These are phyloP conservation scores for Morpho helenor DNA, from an alignment of 2,888 invertebrate species.

Conservation along the genomic window DNA sequence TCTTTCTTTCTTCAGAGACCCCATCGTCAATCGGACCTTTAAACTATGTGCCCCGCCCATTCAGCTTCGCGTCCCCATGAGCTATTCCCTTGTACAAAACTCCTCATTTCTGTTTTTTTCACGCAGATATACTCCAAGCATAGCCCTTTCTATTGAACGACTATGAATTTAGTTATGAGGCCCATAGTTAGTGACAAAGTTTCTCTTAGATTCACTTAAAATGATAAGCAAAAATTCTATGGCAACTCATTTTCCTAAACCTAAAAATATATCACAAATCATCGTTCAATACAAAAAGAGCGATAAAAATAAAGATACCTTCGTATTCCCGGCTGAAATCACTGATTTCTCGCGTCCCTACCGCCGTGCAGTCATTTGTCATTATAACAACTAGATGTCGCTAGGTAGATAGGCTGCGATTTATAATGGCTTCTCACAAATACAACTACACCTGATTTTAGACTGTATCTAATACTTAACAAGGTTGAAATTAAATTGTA, in stretches of 20 bases:
- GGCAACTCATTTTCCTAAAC: background rate
- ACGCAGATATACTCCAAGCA: no score
- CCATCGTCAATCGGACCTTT: no score
- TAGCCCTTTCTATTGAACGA: no score
- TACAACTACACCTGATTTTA: background rate
- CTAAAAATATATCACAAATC: constrained; percentile 16
- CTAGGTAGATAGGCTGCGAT: constrained; percentile 36
- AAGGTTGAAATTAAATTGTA: constrained; percentile 20
- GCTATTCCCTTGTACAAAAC: no score
- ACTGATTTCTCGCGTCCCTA: constrained; percentile 28
- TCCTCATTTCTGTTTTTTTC: no score
- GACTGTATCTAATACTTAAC: constrained; percentile 3
- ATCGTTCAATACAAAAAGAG: constrained; percentile 19
- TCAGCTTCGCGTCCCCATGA: no score
- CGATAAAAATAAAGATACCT: constrained; percentile 28
- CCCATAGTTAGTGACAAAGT: no score
- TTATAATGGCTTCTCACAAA: constrained; percentile 33
- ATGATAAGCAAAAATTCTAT: background rate
- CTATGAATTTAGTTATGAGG: no score
- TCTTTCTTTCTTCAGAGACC: no score
- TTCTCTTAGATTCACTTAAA: no score
- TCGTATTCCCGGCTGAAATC: constrained; percentile 27
- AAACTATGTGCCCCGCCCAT: no score
- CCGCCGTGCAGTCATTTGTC: constrained; percentile 37
- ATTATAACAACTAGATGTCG: constrained; percentile 43